These are phyloP conservation scores for Archaeoteleia sp. DNA, from an alignment of 2,888 invertebrate species.

Conservation along the genomic window DNA sequence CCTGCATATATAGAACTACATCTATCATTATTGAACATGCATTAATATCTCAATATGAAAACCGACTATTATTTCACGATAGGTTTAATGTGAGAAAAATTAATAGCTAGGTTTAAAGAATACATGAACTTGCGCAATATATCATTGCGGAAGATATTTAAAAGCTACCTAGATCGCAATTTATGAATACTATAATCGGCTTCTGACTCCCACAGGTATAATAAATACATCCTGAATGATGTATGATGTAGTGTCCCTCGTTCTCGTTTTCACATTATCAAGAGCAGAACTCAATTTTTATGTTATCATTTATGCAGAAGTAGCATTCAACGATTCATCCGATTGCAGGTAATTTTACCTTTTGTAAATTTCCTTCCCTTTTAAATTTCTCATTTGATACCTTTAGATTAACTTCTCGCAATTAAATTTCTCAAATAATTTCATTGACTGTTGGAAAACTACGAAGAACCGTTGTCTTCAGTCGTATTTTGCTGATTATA, in stretches of 20 bases:
- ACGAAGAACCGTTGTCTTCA: too few relatives aligned
- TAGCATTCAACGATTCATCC: constrained; percentile 1
- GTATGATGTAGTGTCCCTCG: constrained; percentile 17
- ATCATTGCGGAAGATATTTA: constrained; percentile 10
- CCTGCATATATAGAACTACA: too few relatives aligned
- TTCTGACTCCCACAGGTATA: constrained; percentile 13
- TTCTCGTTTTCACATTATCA: constrained; percentile 9
- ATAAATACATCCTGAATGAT: constrained; percentile 23
- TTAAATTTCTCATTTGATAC: too few relatives aligned
- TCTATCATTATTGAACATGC: too few relatives aligned
- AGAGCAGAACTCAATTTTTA: constrained; percentile 12
- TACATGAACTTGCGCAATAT: background rate
- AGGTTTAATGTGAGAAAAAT: constrained; percentile 1
- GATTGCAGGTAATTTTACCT: constrained; percentile 10
- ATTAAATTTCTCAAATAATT: too few relatives aligned
- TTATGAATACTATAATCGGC: constrained; percentile 33
- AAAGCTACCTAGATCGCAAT: constrained; percentile 19
- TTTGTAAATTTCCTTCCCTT: constrained; percentile 8
- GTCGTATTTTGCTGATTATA: too few relatives aligned
- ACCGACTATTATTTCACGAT: too few relatives aligned
- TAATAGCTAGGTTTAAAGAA: constrained; percentile 7
- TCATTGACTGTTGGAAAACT: too few relatives aligned
- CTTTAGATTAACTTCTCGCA: too few relatives aligned
- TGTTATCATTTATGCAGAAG: background rate
- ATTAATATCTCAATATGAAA: too few relatives aligned